These are phyloP conservation scores for Propithecus deckenii DNA, from an alignment of 2,797 vertebrate species.

Conservation along the genomic window DNA sequence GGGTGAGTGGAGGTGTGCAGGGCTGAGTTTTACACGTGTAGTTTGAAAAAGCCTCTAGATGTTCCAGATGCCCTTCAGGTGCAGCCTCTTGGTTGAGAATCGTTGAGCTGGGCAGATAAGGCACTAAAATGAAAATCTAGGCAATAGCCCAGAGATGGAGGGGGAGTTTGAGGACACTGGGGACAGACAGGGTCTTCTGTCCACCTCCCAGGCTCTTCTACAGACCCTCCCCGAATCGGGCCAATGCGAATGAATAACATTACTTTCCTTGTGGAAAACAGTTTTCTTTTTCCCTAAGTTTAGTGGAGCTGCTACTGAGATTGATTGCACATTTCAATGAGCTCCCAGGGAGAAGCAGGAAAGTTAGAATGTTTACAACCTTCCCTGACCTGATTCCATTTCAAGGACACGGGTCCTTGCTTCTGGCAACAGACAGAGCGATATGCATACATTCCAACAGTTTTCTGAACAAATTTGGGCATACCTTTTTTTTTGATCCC, in stretches of 20 bases:
- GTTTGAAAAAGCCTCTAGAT: not conserved
- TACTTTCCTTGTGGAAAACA: not conserved
- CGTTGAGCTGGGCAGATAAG: not conserved
- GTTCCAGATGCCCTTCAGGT: not conserved
- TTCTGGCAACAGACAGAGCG: not conserved
- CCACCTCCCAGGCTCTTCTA: not conserved
- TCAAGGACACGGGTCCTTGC: conserved; percentile 27
- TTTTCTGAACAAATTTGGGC: conserved; percentile 22
- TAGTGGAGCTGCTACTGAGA: not conserved
- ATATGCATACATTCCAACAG: not conserved
- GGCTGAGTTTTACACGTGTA: not conserved
- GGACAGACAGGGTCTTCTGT: not conserved
- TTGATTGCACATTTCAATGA: not conserved
- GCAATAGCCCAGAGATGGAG: not conserved
- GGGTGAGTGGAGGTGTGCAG: accelerated
- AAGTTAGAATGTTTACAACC: not conserved
- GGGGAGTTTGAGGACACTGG: not conserved
- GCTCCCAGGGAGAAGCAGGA: not conserved
- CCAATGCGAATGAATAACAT: not conserved
- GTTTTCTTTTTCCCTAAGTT: not conserved
- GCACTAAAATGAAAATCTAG: not conserved
- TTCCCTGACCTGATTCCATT: conserved; percentile 19
- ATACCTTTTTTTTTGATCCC: not conserved
- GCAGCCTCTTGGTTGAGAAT: not conserved
- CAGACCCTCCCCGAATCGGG: not conserved